These are phyloP conservation scores for Yoshiicerus persimilis DNA, from an alignment of 1,140 invertebrate species.

Conservation along the genomic window DNA sequence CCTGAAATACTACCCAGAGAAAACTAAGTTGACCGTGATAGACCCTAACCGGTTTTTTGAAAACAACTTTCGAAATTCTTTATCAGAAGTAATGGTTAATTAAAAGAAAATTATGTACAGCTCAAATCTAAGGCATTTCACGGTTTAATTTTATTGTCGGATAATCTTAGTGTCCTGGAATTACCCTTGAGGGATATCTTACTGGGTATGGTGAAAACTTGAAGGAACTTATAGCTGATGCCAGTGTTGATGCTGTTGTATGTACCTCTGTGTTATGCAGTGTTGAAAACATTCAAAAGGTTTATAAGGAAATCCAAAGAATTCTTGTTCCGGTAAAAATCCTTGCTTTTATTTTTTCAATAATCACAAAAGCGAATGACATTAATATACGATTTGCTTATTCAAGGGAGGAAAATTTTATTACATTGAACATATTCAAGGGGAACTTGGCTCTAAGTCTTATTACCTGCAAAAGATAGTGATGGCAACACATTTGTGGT, in stretches of 20 bases:
- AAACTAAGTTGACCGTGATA: neutral
- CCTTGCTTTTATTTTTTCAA: no score
- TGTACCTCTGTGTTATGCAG: neutral
- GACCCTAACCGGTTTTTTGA: neutral
- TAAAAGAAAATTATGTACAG: no score
- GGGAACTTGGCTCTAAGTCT: neutral
- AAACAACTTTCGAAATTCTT: neutral
- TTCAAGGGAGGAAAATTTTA: neutral
- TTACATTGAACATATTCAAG: neutral
- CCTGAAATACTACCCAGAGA: neutral
- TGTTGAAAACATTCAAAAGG: neutral
- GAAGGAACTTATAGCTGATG: neutral
- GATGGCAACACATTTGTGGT: neutral
- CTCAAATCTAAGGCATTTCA: neutral
- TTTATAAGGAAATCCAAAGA: neutral
- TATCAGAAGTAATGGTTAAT: neutral
- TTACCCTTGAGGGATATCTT: neutral
- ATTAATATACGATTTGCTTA: no score
- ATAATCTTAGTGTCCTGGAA: neutral
- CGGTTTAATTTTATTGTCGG: neutral
- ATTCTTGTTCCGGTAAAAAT: neutral
- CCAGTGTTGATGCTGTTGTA: neutral
- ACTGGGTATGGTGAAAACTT: neutral
- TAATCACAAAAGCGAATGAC: no score
- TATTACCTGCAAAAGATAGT: neutral